Conservation (phyloP, 2,113 vertebrate genomes). For the Oenanthe oenanthe region DNA sequence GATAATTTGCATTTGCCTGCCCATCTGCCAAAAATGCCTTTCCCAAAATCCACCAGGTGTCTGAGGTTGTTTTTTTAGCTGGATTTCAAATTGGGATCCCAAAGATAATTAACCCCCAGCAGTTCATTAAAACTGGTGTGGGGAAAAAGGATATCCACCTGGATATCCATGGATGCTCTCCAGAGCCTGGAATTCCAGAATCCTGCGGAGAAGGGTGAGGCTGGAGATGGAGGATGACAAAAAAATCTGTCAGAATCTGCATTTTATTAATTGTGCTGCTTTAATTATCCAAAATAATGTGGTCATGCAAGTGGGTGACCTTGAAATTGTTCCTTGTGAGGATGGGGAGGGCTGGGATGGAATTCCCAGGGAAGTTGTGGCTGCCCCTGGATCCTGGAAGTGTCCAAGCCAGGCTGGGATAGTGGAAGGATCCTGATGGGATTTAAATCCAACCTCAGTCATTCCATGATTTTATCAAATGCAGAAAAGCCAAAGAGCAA, state of each 20-base stretch:
- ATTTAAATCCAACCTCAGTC: background rate
- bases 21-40: background rate
- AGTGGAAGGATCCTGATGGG: background rate
- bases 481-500: background rate
- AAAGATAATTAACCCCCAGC: background rate
- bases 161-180: background rate
- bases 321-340: no score
- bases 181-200: background rate
- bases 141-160: background rate
- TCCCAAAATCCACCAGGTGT: background rate
- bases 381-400: background rate
- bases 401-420: background rate
- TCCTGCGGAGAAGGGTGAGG: background rate
- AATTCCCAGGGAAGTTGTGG: background rate
- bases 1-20: background rate
- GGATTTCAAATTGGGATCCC: background rate
- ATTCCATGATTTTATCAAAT: background rate
- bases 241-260: background rate
- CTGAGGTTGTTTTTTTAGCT: background rate
- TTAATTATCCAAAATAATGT: accelerated
- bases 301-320: accelerated
- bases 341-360: background rate
- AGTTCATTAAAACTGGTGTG: accelerated
- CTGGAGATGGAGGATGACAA: background rate
- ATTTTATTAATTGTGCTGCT: background rate